Base-by-base conservation (phyloP, 2,888 invertebrate species). In the Microdon myrmicae region DNA sequence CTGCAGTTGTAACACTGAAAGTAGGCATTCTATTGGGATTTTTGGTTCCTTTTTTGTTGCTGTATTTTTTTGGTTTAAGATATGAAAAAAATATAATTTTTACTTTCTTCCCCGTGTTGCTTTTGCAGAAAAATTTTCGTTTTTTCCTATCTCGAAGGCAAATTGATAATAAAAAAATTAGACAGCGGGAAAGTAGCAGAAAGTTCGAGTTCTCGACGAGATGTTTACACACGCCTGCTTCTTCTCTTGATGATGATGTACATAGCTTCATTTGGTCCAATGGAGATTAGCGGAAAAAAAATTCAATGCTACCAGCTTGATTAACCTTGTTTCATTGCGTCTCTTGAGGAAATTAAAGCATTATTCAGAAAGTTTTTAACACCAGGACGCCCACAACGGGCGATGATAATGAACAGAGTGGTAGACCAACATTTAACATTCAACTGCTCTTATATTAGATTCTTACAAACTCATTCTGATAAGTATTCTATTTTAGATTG, bases 141-240 rank as follows among this genome's bases (percentile, higher is more conserved):
- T 37, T 23, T 22, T 44, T 34, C 23, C 17, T 35, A 13, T 34
- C 35, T 37, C 25, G 32, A 45, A 54, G 38, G 31, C 37, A 45
- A 54, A 54, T 38, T 54, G 54, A 45, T 45, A 38, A 44, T 45
- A 43, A 44, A 43, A 51, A 34, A 34, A 25, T 25, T n/a, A 13
- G 14, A 31, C 10, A 28, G 9, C 7, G 28, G 5, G n/a, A 28
- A 28, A 28, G 13, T 1, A 23, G 28, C 17, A 10, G 23, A 29
- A 29, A 48, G 38, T 47, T 48, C 13, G 17, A 31, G 32, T 26
- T 32, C 13, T n/a, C n/a, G n/a, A 41, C n/a, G n/a, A 25, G 23
- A 38, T 38, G 31, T 48, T 48, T 47, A 45, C 45, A 45, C 32
- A 35, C 28, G 32, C 28, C 26, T 7, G 23, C 20, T 19, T 9